phyloP scores from a whole-genome alignment of 64 coral and sea anemone species.

The Pocillopora damicornis region DNA sequence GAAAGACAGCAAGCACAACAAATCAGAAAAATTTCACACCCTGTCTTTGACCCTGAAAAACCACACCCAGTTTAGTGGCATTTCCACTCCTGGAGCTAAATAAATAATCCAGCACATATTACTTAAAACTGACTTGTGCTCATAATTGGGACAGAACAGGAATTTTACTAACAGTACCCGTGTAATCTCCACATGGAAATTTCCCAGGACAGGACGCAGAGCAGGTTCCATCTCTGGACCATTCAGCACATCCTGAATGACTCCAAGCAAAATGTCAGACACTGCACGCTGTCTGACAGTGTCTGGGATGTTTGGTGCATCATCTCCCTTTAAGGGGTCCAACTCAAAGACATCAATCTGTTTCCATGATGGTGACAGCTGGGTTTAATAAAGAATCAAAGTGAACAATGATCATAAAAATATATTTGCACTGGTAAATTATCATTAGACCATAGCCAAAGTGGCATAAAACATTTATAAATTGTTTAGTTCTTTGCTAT shows the following conservation, averaged over 20 bases:
- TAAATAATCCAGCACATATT: no score
- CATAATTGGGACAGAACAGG: not conserved
- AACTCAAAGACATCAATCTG: constrained; percentile 55
- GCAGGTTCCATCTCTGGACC: constrained; percentile 34
- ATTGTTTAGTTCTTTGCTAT: no score
- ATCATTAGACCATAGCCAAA: no score
- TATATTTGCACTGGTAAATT: not conserved
- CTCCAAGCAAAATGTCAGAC: constrained; percentile 34
- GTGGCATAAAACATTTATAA: no score
- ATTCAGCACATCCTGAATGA: constrained; percentile 29
- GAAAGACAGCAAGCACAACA: no score
- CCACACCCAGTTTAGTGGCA: no score
- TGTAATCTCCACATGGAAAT: constrained; percentile 43
- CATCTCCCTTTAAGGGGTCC: constrained; percentile 42
- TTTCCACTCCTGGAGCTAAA: no score
- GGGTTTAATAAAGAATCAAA: not conserved
- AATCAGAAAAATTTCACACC: no score
- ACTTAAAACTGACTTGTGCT: no score
- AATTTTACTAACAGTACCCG: constrained; percentile 22
- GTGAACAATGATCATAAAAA: not conserved
- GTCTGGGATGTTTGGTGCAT: constrained; percentile 26
- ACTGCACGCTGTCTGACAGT: constrained; percentile 37
- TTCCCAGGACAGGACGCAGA: constrained; percentile 12
- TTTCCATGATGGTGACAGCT: not conserved
- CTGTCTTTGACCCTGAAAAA: no score